Base-by-base conservation (phyloP, 2,888 invertebrate species). In the Antitype chi region DNA sequence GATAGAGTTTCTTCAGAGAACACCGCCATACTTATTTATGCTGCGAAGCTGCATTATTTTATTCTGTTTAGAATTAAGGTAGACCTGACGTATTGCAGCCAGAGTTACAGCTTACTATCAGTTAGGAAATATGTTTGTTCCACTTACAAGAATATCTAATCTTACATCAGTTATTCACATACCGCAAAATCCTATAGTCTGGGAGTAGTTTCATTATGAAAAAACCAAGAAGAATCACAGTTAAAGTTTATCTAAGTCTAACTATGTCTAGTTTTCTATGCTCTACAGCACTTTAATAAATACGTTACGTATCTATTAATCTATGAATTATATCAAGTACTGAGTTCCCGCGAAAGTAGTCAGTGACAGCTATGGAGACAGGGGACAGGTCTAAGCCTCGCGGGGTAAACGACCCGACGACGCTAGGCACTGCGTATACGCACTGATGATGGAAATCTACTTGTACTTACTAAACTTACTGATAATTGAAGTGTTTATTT, bases 361-460 rank as follows among this genome's bases (percentile, higher is more conserved):
- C 43, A 47, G 64, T 70, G 81, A 72, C 81, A 66, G 72, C 60
- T 66, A 82, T 67, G 59, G 52, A 57, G 74, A 57, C 85, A 49
- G 62, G 73, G 67, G 82, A 76, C 82, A 72, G 71, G 85, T 85
- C 85, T 66, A 15, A 63, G 63, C n/a, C 80, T 67, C 64, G n/a
- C 23, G 71, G 72, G 82, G 82, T 81, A 67, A 85, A 82, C 76
- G 85, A 82, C 82, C 82, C 70, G 57, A 49, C 32, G 62, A 49
- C 32, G 62, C 63, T 53, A 57, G 53, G n/a, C 74, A 15, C 66
- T 69, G 76, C 70, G 81, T 70, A 59, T 55, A 72, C 81, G 81
- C 76, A 72, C 52, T 53, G 57, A 59, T 32, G 38, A 72, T 62
- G 53, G 53, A 57, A 69, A 28, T 28, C 23, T 80, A 60, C 59